These are phyloP conservation scores for Rhincodon typus DNA, from an alignment of 2,797 vertebrate genomes.

Conservation along the genomic window DNA sequence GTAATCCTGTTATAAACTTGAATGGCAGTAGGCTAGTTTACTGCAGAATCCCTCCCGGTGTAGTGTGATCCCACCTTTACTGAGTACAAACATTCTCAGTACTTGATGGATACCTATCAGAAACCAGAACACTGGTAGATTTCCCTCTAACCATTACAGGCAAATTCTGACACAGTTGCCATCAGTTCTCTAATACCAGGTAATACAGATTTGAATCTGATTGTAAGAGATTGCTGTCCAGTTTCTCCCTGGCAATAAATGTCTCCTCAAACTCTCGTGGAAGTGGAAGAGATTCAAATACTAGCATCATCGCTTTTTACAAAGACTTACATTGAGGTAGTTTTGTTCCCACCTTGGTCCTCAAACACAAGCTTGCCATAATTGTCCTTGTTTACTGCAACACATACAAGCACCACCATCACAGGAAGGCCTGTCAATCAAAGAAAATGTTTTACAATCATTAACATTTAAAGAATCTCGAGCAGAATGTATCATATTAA, in stretches of 20 bases:
- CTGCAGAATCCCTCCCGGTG: not conserved
- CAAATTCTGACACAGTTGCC: not conserved
- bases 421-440: slow-evolving; percentile 12
- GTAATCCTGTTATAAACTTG: not conserved
- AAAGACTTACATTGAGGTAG: slow-evolving; percentile 6
- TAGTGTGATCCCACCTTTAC: not conserved
- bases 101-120: not conserved
- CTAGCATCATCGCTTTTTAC: not conserved
- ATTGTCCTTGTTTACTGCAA: not conserved
- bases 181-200: not conserved
- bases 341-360: not conserved
- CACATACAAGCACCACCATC: not conserved
- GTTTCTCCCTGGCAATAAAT: not conserved
- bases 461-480: not conserved
- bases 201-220: not conserved
- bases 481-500: not conserved
- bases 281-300: not conserved
- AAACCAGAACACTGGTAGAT: not conserved
- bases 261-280: not conserved
- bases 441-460: not conserved
- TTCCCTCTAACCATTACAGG: not conserved
- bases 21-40: not conserved
- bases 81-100: not conserved
- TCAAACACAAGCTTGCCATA: not conserved
- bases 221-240: too few relatives aligned